Evolutionary conservation across 2,888 invertebrate species (phyloP).

Genomic region (Toxonevra muliebris): DNA sequence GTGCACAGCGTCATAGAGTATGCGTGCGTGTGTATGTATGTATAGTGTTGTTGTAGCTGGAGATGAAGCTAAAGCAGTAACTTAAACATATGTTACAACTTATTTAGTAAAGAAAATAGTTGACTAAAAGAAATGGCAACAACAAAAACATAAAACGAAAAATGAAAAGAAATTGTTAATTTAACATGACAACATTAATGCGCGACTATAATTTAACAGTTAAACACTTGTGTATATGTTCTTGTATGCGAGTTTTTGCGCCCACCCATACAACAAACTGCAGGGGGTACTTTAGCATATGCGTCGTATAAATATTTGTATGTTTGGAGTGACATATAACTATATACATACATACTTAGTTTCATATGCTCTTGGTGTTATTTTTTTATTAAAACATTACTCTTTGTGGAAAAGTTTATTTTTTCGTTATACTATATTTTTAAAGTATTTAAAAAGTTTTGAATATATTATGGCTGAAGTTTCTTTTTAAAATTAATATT

Average conservation of each 20-base stretch:
- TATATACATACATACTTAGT: too few species aligned
- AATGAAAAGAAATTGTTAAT: conserved; percentile 34
- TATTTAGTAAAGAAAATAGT: not conserved
- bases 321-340: too few species aligned
- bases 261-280: not conserved
- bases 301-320: too few species aligned
- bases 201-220: conserved; percentile 35
- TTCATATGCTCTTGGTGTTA: too few species aligned
- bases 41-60: conserved; percentile 10
- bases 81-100: not conserved
- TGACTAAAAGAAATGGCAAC: conserved; percentile 5
- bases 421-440: too few species aligned
- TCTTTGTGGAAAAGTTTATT: too few species aligned
- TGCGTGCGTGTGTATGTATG: conserved; percentile 1
- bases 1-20: not conserved
- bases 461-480: too few species aligned
- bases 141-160: not conserved
- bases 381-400: too few species aligned
- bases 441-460: too few species aligned
- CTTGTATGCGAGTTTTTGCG: not conserved
- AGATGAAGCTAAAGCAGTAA: not conserved
- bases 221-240: conserved; percentile 17
- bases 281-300: too few species aligned
- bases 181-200: conserved; percentile 35
- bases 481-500: too few species aligned